phyloP scores from a whole-genome alignment of 2,797 vertebrate genomes.

The Odontamblyopus rebecca region DNA sequence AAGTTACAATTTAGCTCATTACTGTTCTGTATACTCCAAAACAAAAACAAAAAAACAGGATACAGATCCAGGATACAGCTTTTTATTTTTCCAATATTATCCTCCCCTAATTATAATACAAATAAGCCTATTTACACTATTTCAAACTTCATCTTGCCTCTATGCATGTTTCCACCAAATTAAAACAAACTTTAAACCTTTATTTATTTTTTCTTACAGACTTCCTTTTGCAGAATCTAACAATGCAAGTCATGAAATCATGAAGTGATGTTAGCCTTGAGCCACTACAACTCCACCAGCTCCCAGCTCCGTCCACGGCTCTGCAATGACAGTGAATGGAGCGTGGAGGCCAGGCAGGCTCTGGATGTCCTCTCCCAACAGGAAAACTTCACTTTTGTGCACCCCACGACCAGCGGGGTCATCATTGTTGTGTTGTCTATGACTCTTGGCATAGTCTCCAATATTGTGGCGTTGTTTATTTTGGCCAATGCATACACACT shows the following conservation, averaged over 20 bases:
- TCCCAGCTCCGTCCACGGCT: slow-evolving; percentile 24
- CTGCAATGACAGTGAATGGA: slow-evolving; percentile 54
- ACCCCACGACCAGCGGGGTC: slow-evolving; percentile 49
- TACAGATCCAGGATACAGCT: no score
- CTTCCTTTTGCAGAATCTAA: slow-evolving; percentile 25
- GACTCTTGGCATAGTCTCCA: slow-evolving; percentile 86
- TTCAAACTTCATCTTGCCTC: neutral
- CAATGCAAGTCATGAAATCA: slow-evolving; percentile 27
- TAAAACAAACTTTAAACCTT: neutral
- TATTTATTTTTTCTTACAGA: slow-evolving; percentile 41
- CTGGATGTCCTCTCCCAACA: slow-evolving; percentile 32
- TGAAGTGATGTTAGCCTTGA: slow-evolving; percentile 66
- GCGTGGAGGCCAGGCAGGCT: slow-evolving; percentile 39
- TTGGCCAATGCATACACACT: slow-evolving; percentile 80
- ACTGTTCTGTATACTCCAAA: no score
- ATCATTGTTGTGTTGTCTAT: slow-evolving; percentile 81
- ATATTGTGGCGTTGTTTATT: slow-evolving; percentile 85
- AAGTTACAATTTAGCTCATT: no score
- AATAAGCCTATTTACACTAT: no score
- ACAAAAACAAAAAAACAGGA: no score
- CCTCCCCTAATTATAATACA: no score
- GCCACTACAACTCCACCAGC: slow-evolving; percentile 58
- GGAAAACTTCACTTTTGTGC: slow-evolving; percentile 50
- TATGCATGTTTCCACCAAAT: neutral
- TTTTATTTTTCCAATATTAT: no score